Percentiles rank a stretch among this genome's conserved stretches.
Evolutionary conservation across 1,140 invertebrate species (phyloP).

Genomic region (Dinothrombium tinctorium): DNA sequence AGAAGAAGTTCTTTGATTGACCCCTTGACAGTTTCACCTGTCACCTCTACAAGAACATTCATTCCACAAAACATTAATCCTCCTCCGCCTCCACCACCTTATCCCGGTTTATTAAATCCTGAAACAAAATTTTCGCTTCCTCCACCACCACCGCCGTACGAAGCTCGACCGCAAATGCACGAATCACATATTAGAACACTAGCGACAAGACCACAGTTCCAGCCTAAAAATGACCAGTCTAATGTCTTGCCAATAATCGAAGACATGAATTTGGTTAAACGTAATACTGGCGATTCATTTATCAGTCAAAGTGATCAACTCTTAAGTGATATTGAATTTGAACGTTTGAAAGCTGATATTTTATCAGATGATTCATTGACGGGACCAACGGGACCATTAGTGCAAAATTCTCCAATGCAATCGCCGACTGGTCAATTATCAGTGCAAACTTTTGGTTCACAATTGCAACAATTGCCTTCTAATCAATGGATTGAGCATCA

Average conservation of each 20-base stretch:
- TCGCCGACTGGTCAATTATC: neutral
- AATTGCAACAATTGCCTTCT: neutral
- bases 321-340: slow-evolving; percentile 44
- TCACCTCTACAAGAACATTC: too few relatives aligned
- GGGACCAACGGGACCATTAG: neutral
- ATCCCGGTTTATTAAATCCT: too few relatives aligned
- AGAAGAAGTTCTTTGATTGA: too few relatives aligned
- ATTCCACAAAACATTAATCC: too few relatives aligned
- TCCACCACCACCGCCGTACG: neutral
- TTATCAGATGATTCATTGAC: slow-evolving; percentile 4
- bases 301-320: slow-evolving; percentile 20
- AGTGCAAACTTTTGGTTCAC: neutral
- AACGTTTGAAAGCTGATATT: slow-evolving; percentile 35
- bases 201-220: neutral
- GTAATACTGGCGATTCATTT: slow-evolving; percentile 1
- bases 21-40: too few relatives aligned
- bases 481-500: neutral
- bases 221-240: neutral
- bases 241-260: neutral
- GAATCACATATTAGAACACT: neutral
- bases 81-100: neutral
- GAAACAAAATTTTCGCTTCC: neutral
- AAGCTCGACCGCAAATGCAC: neutral
- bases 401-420: slow-evolving; percentile 8
- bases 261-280: too few relatives aligned